These are phyloP conservation scores for Diabrotica undecimpunctata DNA, from an alignment of 1,140 invertebrate species.

Conservation along the genomic window DNA sequence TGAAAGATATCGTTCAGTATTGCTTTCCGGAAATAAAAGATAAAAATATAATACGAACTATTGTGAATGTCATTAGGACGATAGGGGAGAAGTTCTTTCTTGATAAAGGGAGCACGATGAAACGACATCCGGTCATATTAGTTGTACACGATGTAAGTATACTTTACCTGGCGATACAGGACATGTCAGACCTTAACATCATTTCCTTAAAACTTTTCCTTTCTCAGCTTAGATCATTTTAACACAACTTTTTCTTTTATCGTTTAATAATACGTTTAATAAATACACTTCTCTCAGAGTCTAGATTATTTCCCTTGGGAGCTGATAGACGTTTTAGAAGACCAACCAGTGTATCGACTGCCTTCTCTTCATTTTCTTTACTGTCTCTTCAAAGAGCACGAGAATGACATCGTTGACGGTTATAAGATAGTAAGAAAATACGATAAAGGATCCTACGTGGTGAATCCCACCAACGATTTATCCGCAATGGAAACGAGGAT, in stretches of 20 bases:
- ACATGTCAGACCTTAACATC: no score
- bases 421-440: slow-evolving; percentile 51
- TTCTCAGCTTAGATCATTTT: no score
- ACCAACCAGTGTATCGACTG: slow-evolving; percentile 65
- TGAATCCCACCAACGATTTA: slow-evolving; percentile 69
- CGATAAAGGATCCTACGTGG: slow-evolving; percentile 51
- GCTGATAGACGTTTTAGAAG: slow-evolving; percentile 58
- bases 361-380: slow-evolving; percentile 70
- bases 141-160: slow-evolving; percentile 62
- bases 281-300: slow-evolving; percentile 51
- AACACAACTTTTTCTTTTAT: no score
- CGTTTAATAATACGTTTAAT: no score
- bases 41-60: slow-evolving; percentile 22
- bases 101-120: slow-evolving; percentile 6
- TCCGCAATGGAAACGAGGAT: slow-evolving; percentile 65
- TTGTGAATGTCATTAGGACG: slow-evolving; percentile 21
- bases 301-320: slow-evolving; percentile 75
- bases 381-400: slow-evolving; percentile 60
- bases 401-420: slow-evolving; percentile 55
- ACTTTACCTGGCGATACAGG: not conserved
- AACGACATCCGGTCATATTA: slow-evolving; percentile 56
- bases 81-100: slow-evolving; percentile 15
- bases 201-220: no score
- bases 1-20: slow-evolving; percentile 28
- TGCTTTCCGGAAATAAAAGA: slow-evolving; percentile 27